Percentiles rank a stretch among this genome's conserved stretches.
Conservation (phyloP, 2,113 vertebrate genomes). For the Oreotrochilus melanogaster region DNA sequence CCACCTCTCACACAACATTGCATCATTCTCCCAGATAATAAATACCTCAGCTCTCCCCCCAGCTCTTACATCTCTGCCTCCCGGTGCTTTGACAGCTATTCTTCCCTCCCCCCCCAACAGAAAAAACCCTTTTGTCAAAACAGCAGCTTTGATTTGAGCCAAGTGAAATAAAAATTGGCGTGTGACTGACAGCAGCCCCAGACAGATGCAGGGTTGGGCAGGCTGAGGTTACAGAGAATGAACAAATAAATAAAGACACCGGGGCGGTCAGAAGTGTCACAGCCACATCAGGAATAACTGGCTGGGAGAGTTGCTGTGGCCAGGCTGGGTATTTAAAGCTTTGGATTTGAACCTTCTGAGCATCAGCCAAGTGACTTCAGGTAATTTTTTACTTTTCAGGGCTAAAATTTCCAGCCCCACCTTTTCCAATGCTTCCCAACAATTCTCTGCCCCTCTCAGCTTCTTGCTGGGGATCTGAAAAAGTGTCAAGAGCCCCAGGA, state of each 20-base stretch:
- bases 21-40: neutral
- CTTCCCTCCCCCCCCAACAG: neutral
- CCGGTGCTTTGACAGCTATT: neutral
- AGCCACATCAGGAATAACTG: fast-evolving
- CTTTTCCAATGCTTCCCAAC: fast-evolving
- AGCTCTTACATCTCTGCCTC: neutral
- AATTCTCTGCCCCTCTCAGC: fast-evolving
- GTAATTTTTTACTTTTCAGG: neutral
- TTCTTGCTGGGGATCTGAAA: neutral
- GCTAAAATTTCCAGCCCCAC: neutral
- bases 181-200: slow-evolving; percentile 16
- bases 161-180: neutral
- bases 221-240: neutral
- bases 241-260: neutral
- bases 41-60: neutral
- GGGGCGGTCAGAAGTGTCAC: neutral
- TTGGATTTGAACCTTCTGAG: neutral
- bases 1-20: neutral
- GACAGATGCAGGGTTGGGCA: neutral
- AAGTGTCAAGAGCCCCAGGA: neutral
- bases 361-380: neutral
- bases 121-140: neutral
- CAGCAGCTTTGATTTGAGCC: neutral
- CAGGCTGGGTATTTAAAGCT: neutral
- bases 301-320: neutral